Conservation (phyloP, 2,888 invertebrate genomes). For the Tryphoninae sp. region DNA sequence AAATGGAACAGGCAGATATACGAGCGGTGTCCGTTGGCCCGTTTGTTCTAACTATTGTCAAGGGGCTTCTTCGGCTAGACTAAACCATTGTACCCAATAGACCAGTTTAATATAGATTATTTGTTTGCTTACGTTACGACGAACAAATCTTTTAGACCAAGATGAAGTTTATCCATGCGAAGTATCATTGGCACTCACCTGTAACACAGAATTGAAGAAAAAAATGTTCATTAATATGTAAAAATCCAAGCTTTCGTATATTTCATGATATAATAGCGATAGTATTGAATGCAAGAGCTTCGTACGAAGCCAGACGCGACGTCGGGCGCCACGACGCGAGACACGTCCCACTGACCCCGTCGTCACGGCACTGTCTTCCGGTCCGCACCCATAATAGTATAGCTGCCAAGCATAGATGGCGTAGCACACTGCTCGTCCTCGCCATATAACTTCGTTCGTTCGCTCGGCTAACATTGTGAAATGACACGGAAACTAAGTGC, state of each 20-base stretch:
- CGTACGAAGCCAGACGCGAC: constrained; percentile 44
- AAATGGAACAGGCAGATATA: constrained; percentile 61
- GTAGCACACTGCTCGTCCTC: constrained; percentile 30
- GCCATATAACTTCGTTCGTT: constrained; percentile 22
- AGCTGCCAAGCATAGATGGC: constrained; percentile 54
- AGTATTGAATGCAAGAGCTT: constrained; percentile 18
- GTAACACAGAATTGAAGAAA: constrained; percentile 70
- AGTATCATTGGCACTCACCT: constrained; percentile 64
- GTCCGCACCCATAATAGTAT: constrained; percentile 61
- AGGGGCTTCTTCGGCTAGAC: constrained; percentile 19
- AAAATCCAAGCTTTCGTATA: not conserved
- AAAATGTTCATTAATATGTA: constrained; percentile 55
- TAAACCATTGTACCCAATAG: constrained; percentile 19
- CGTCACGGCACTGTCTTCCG: constrained; percentile 58
- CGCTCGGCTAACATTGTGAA: constrained; percentile 65
- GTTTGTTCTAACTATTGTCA: constrained; percentile 31
- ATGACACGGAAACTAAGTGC: constrained; percentile 69
- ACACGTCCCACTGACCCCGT: constrained; percentile 62
- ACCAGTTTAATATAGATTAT: constrained; percentile 4
- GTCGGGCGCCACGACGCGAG: constrained; percentile 45
- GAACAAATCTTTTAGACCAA: not conserved
- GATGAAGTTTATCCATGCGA: not conserved
- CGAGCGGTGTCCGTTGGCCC: constrained; percentile 16
- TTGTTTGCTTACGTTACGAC: constrained; percentile 8
- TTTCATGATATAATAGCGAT: constrained; percentile 12